Conservation (phyloP, 2,888 invertebrate genomes). For the Timema cristinae region DNA sequence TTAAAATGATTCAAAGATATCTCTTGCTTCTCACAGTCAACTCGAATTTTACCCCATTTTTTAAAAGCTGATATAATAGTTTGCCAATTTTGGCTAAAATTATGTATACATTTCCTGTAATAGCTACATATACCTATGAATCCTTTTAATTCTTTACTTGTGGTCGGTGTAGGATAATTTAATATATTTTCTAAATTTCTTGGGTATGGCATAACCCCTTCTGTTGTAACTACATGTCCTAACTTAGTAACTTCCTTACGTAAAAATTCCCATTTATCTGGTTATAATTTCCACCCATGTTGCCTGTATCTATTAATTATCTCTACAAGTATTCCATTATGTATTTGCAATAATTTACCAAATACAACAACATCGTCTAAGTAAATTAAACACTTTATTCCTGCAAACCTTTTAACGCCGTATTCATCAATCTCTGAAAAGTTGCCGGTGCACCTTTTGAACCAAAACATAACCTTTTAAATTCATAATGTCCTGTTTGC, state of each 20-base stretch:
- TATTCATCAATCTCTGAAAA: not conserved
- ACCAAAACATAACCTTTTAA: not conserved
- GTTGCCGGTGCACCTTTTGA: not conserved
- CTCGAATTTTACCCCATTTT: constrained; percentile 1
- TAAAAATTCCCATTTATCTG: constrained; percentile 29
- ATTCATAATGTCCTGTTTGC: not conserved
- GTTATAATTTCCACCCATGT: not conserved
- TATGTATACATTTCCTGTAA: constrained; percentile 25
- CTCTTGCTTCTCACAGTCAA: constrained; percentile 13
- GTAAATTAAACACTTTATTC: not conserved
- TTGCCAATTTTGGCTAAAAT: constrained; percentile 23
- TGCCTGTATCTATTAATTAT: not conserved
- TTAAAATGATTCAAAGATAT: constrained; percentile 9
- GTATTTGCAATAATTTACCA: not conserved
- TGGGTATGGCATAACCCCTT: constrained; percentile 22
- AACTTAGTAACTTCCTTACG: constrained; percentile 2
- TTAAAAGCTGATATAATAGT: constrained; percentile 18
- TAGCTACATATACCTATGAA: constrained; percentile 6
- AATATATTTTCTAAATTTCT: not conserved
- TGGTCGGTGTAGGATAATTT: not conserved
- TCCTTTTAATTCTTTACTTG: not conserved
- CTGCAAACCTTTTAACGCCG: not conserved
- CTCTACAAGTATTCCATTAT: not conserved
- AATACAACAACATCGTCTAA: not conserved
- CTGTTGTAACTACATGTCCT: constrained; percentile 23